Evolutionary conservation across 2,888 invertebrate genomes (phyloP), one percentile per base, ranked within the genome.

Genomic region (Acleris emargana): DNA sequence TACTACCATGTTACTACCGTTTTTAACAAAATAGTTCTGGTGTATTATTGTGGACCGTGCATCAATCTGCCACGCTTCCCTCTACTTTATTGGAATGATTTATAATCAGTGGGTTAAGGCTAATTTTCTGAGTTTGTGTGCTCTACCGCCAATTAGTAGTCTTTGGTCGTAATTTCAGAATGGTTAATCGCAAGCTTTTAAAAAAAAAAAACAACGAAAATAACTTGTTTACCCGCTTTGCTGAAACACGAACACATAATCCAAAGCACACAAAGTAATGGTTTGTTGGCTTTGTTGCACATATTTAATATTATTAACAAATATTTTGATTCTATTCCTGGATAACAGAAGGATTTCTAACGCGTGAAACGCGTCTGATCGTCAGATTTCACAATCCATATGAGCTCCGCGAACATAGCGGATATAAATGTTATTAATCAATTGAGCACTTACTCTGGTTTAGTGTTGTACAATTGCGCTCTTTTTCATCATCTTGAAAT

Each of bases 381-480:
- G 17, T n/a, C 32, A 38, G 51, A 18, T 53, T 38, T 38, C 53
- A 38, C 38, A 18, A 16, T n/a, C 42, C 43, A 5, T 55, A 43
- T 43, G 55, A 55, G 18, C 32, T 9, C 32, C 9, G 32, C 13
- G 18, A 38, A 13, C 38, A 13, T 38, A 11, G 38, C 38, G 38
- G 38, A 38, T 38, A 38, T 38, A 4, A 45, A 43, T 57, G 25
- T 45, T 17, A 57, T 57, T 45, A 57, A 25, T 13, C 57, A 57
- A 43, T 57, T 57, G 43, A 57, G 45, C 57, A 43, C n/a, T 25
- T 43, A 25, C 57, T 57, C 45, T 16, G n/a, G 16, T 2, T 25
- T 54, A 25, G 25, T 43, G 43, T 57, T 43, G 45, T 57, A 11
- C 1, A 18, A 17, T 49, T 6, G 1, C 17, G n/a, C 7, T n/a